Percentiles rank a stretch among this genome's conserved stretches.
Evolutionary conservation across 2,113 vertebrate species (phyloP).

Genomic region (Siniperca knerii): DNA sequence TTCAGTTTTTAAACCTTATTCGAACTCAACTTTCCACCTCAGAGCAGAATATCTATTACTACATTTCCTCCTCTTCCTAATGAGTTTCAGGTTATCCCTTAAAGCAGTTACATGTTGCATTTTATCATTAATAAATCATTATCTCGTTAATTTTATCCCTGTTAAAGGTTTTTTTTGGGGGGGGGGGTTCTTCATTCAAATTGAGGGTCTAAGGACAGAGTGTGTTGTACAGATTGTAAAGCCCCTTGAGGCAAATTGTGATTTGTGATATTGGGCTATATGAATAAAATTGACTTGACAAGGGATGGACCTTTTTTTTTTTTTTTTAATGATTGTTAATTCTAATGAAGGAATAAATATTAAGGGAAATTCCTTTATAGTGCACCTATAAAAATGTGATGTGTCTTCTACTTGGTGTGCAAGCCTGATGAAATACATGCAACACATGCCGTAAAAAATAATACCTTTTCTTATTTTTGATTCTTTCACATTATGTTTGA

Average conservation of each 20-base stretch:
- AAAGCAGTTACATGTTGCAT: conserved; percentile 20
- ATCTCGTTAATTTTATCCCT: conserved; percentile 9
- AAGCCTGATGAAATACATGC: conserved; percentile 28
- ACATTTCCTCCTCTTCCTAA: background rate
- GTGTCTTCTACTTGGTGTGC: background rate
- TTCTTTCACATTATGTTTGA: background rate
- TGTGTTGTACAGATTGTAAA: too few species aligned
- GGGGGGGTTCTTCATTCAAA: too few species aligned
- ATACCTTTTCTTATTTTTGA: too few species aligned
- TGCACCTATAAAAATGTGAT: background rate
- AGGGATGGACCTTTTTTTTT: background rate
- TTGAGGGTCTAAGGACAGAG: too few species aligned
- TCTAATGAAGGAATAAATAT: conserved; percentile 1
- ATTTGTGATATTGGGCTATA: too few species aligned
- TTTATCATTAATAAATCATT: conserved; percentile 32
- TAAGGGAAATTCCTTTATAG: background rate
- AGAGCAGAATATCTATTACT: background rate
- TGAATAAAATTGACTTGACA: background rate
- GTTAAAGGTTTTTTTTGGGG: too few species aligned
- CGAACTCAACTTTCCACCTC: conserved; percentile 3
- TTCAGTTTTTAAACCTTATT: background rate
- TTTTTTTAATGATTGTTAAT: conserved; percentile 27
- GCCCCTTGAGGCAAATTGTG: too few species aligned
- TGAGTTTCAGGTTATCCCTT: conserved; percentile 23
- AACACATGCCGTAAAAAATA: background rate